A percentile compares a stretch with the other conserved stretches of the same genome.
Conservation (phyloP, 2,797 vertebrate genomes). For the Chloroceryle inda region DNA sequence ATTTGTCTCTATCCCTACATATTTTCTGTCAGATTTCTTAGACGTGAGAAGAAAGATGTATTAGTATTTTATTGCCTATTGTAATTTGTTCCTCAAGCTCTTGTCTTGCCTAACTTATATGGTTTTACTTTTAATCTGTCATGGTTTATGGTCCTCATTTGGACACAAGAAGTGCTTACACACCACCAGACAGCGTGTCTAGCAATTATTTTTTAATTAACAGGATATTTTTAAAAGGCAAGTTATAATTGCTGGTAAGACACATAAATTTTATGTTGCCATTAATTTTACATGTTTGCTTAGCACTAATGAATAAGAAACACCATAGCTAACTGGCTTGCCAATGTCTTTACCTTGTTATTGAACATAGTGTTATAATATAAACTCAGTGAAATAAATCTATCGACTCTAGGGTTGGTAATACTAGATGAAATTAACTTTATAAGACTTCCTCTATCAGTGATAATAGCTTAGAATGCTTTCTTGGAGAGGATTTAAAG, state of each 20-base stretch:
- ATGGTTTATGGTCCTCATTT: conserved; percentile 40
- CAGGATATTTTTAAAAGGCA: conserved; percentile 43
- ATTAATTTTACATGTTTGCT: conserved; percentile 60
- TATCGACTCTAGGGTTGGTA: not conserved
- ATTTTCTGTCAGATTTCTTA: not conserved
- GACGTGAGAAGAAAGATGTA: not conserved
- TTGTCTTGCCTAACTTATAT: conserved; percentile 8
- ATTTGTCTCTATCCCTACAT: not conserved
- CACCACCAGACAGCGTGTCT: not conserved
- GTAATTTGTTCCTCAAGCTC: conserved; percentile 9
- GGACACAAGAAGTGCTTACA: conserved; percentile 12
- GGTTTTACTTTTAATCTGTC: conserved; percentile 14
- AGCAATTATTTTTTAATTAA: conserved; percentile 65
- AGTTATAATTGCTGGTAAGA: conserved; percentile 37
- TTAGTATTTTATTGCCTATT: not conserved
- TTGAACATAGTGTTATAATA: not conserved
- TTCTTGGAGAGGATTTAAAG: not conserved
- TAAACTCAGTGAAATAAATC: not conserved
- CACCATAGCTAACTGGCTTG: not conserved
- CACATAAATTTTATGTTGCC: conserved; percentile 50
- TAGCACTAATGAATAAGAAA: conserved; percentile 46
- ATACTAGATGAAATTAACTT: not conserved
- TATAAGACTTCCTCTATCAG: not conserved
- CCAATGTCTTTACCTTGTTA: not conserved
- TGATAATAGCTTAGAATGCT: not conserved